Evolutionary conservation across 1,140 invertebrate species (phyloP).

Genomic region (Psix sp.): DNA sequence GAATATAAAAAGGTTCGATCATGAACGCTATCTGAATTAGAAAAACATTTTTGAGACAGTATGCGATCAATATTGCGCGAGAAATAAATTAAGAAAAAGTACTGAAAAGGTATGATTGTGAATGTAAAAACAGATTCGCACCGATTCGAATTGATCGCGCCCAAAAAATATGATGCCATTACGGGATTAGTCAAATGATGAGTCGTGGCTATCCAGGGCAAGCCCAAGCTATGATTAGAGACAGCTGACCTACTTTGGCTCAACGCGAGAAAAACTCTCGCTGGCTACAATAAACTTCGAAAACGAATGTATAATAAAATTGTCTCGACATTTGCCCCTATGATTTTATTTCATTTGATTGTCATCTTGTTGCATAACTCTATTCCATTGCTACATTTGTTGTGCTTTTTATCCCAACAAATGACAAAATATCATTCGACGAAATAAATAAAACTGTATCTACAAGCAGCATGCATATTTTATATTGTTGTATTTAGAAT

Average conservation of each 20-base stretch:
- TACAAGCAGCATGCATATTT: too few species aligned
- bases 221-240: conserved; percentile 48
- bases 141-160: background rate
- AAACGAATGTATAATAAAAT: conserved; percentile 24
- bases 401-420: too few species aligned
- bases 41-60: too few species aligned
- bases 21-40: too few species aligned
- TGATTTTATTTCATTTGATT: conserved; percentile 40
- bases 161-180: conserved; percentile 31
- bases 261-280: conserved; percentile 34
- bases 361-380: conserved; percentile 52
- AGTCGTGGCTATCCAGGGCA: conserved; percentile 36
- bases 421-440: too few species aligned
- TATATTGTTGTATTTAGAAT: too few species aligned
- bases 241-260: conserved; percentile 47
- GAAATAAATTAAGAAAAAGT: conserved; percentile 26
- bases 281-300: conserved; percentile 38
- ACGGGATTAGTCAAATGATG: conserved; percentile 24
- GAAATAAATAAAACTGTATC: too few species aligned
- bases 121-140: background rate
- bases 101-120: conserved; percentile 1
- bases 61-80: conserved; percentile 35
- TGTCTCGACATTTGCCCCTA: conserved; percentile 26
- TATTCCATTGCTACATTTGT: background rate
- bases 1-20: too few species aligned